Evolutionary conservation across 2,797 vertebrate genomes (phyloP).

Genomic region (Galaxias olidus): DNA sequence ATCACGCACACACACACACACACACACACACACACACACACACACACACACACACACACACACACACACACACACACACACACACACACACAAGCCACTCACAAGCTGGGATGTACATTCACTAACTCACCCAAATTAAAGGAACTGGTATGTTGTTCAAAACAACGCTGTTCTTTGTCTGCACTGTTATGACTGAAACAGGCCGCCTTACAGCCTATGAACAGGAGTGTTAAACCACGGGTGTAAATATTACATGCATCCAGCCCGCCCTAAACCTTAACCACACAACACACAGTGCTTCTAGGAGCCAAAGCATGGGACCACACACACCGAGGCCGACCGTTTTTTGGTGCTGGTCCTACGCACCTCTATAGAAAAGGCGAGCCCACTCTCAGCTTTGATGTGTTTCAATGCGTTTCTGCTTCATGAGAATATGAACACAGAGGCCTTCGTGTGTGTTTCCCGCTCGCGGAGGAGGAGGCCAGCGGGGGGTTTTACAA

Average conservation of each 20-base stretch:
- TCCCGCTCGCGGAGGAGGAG: conserved; percentile 43
- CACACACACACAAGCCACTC: neutral
- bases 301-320: conserved; percentile 52
- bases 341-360: neutral
- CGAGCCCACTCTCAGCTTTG: conserved; percentile 39
- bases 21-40: neutral
- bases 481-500: conserved; percentile 4
- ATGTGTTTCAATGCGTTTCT: conserved; percentile 62
- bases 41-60: neutral
- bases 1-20: conserved; percentile 1
- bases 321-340: conserved; percentile 20
- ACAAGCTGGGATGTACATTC: conserved; percentile 4
- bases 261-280: conserved; percentile 35
- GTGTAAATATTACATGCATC: conserved; percentile 31
- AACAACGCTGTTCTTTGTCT: too few species aligned
- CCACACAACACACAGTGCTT: conserved; percentile 56
- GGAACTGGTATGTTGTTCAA: too few species aligned
- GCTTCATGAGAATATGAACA: conserved; percentile 65
- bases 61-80: neutral
- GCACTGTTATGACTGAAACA: too few species aligned
- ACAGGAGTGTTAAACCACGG: too few species aligned
- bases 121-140: neutral
- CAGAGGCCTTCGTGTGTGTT: conserved; percentile 43
- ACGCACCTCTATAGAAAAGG: neutral
- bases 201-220: too few species aligned